Evolutionary conservation across 2,797 vertebrate species (phyloP), one percentile per base, ranked within the genome.

Genomic region (Cossypha polioptera): DNA sequence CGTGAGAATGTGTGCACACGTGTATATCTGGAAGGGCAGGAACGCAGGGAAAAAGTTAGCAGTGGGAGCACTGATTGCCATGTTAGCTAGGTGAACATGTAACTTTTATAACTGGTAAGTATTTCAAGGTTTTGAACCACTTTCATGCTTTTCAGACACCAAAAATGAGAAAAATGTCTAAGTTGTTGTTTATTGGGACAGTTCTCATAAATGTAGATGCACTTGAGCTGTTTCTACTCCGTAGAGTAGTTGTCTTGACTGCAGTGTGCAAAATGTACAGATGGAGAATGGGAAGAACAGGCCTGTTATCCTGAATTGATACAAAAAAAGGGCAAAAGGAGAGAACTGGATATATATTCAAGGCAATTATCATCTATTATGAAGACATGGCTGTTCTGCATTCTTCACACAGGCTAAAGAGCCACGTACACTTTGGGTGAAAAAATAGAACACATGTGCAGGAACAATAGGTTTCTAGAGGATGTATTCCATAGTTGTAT

Each of bases 361-460:
- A 80, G 61, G 54, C 89, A 80, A 55, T 92, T 89, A 86, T 36
- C 62, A 72, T 85, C 72, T 72, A 76, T 90, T 83, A 91, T 43
- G 69, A 86, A 88, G 68, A 92, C 68, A 72, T 2, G 51, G 33
- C 82, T 88, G 40, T 72, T 86, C 62, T 84, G 61, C 91, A 86
- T 88, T 92, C 76, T 83, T 90, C 48, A 47, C 19, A 4, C 50
- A 75, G 58, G 47, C 81, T 89, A 54, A 91, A 93, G 67, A 94
- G 54, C 50, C 54, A 80, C 7, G 15, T 55, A 78, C 8, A 38
- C 18, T 86, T 94, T 25, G n/a, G 40, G 26, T 92, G 54, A 72
- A 67, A 86, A 93, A 91, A 48, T 3, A 74, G 57, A 89, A 76
- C 47, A 80, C 4, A 4, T 35, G 20, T 87, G 54, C 38, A 55